A percentile compares a stretch with the other conserved stretches of the same genome.
Conservation (phyloP, 1,140 invertebrate genomes). For the Anoplolepis gracilipes region DNA sequence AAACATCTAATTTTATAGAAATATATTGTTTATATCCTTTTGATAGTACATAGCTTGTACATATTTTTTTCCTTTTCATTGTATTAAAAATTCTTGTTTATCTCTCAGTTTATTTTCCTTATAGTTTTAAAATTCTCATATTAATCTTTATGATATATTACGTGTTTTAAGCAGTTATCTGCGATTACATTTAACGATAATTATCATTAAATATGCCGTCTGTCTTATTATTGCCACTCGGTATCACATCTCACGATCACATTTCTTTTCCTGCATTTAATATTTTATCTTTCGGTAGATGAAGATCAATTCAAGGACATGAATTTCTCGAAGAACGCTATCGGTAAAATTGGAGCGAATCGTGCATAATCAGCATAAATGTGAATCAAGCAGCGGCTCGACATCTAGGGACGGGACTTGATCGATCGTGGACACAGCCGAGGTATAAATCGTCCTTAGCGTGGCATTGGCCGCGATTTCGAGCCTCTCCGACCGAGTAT, state of each 20-base stretch:
- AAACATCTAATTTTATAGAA: neutral
- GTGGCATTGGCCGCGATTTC: conserved; percentile 79
- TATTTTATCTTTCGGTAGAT: neutral
- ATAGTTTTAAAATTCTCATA: neutral
- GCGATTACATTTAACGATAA: neutral
- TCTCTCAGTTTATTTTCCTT: neutral
- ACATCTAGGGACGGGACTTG: conserved; percentile 18
- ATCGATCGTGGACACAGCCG: conserved; percentile 60
- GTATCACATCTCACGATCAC: neutral
- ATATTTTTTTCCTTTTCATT: neutral
- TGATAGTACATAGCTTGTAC: neutral
- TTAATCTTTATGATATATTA: neutral
- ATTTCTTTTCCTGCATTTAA: neutral
- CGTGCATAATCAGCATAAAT: conserved; percentile 49
- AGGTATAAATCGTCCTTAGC: conserved; percentile 49
- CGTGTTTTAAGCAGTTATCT: neutral
- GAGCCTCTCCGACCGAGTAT: conserved; percentile 57
- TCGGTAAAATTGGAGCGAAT: conserved; percentile 31
- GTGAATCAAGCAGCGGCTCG: conserved; percentile 5
- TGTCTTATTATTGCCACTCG: neutral
- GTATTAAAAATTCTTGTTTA: neutral
- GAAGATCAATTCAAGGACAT: neutral
- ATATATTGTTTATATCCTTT: neutral
- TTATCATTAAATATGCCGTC: neutral
- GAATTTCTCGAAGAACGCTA: conserved; percentile 1